These are phyloP conservation scores for Hippocampus mohnikei DNA, from an alignment of 2,113 vertebrate species.

Conservation along the genomic window DNA sequence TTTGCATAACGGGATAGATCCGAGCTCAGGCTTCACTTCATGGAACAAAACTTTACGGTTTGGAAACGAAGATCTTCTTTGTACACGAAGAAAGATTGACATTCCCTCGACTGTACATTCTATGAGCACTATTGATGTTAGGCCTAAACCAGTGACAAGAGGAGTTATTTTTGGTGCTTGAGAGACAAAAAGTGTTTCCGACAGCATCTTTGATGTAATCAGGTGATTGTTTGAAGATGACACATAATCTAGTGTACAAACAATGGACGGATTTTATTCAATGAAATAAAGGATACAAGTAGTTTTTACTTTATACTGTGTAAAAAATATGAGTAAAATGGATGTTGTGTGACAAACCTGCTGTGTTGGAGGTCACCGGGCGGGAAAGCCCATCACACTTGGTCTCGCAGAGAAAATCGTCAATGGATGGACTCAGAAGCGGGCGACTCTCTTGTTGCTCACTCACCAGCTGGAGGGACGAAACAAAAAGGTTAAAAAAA, in stretches of 20 bases:
- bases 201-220: slow-evolving; percentile 25
- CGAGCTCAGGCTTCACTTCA: not conserved
- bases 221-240: slow-evolving; percentile 30
- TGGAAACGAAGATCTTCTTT: not conserved
- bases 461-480: slow-evolving; percentile 90
- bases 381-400: slow-evolving; percentile 89
- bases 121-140: not conserved
- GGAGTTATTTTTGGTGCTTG: slow-evolving; percentile 14
- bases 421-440: slow-evolving; percentile 95
- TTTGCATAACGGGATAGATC: not conserved
- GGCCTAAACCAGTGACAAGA: slow-evolving; percentile 4
- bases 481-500: slow-evolving; percentile 43
- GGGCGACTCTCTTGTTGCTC: slow-evolving; percentile 98
- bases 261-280: not conserved
- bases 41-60: not conserved
- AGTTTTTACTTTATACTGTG: not conserved
- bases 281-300: not conserved
- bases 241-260: slow-evolving; percentile 22
- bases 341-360: slow-evolving; percentile 56
- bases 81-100: not conserved
- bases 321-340: not conserved
- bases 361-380: slow-evolving; percentile 94
- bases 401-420: slow-evolving; percentile 96
- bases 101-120: not conserved
- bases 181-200: slow-evolving; percentile 27